Evolutionary conservation across 2,888 invertebrate species (phyloP), one percentile per base, ranked within the genome.

Genomic region (Pammene fasciana): DNA sequence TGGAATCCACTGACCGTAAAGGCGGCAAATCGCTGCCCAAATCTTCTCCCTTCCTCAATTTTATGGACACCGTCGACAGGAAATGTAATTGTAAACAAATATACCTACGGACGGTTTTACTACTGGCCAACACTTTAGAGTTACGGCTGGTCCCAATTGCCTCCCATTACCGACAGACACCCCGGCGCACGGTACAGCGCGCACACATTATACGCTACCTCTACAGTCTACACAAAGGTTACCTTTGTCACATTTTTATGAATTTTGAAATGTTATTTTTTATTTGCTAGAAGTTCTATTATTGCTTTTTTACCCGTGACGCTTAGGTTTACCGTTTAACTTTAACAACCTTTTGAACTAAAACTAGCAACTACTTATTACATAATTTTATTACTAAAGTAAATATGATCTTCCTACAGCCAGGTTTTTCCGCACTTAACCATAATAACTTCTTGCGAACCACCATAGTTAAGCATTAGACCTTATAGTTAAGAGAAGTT

Each of bases 71-170:
- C 74, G 77, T 76, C 78, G 75, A 79, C 78, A 78, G 79, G 79
- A 82, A 82, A 78, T 77, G 78, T 82, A 82, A 83, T 83, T 83
- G 79, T 77, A 81, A 75, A 75, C 75, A 77, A 73, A 79, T 79
- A 78, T 76, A 79, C 77, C 60, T 48, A 65, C 65, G 54, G 43
- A 57, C 64, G 45, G 64, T 36, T 68, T 68, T 68, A 65, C 52
- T 59, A 59, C 68, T 64, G 62, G 16, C 64, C 57, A 64, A 68
- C 57, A 68, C 64, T 62, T 67, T 56, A 34, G 57, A 68, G 68
- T 65, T 68, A 64, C 56, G 56, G 50, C 56, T 50, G 50, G 56
- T 38, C 59, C 65, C 52, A 54, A 65, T 7, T 54, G 59, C 26
- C 61, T 16, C 54, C 60, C 65, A 65, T 65, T 65, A 60, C 26